Base-by-base conservation (phyloP, 1,140 invertebrate genomes). In the Pachypsylla venusta region DNA sequence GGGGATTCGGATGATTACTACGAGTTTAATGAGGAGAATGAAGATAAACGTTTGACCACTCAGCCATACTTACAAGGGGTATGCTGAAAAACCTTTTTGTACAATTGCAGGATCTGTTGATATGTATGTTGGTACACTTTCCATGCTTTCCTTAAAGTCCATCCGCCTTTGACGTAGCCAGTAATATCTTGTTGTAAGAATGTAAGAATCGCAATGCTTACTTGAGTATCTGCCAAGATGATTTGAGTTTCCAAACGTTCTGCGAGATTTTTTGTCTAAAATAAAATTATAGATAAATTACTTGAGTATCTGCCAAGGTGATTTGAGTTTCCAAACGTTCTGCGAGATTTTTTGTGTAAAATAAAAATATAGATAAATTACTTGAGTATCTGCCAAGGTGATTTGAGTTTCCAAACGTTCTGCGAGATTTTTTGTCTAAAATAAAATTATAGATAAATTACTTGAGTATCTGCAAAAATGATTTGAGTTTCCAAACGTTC, bases 91-190 rank as follows among this genome's bases (percentile, higher is more conserved):
- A 70, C 70, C 61, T 70, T 70, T 28, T 71, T 67, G 62, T 82
- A 77, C 0, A 83, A 61, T 22, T 72, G 68, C 1, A 74, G 67
- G 42, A 83, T 75, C 62, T 83, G 78, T 54, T 74, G 75, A 63
- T 84, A 81, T 10, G 79, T 76, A 65, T 78, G 78, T 58, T 84
- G 81, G 67, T 87, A 87, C 60, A 82, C 74, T 66, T 83, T 81
- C 81, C 82, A 87, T 0, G 84, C 82, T 69, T 81, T 83, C 12
- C 83, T 69, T 48, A 87, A 69, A 60, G 80, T 76, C 82, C 83
- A 85, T 4, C 82, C 83, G 10, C 81, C 83, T 62, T 80, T 81
- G 14, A 87, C 76, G 65, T 81, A 84, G 35, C 81, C 79, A 1
- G 77, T 75, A 7, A 84, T 71, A 67, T 85, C 82, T 67, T 83